These are phyloP conservation scores for Fragum sueziense DNA, from an alignment of 2,888 invertebrate species.

Conservation along the genomic window DNA sequence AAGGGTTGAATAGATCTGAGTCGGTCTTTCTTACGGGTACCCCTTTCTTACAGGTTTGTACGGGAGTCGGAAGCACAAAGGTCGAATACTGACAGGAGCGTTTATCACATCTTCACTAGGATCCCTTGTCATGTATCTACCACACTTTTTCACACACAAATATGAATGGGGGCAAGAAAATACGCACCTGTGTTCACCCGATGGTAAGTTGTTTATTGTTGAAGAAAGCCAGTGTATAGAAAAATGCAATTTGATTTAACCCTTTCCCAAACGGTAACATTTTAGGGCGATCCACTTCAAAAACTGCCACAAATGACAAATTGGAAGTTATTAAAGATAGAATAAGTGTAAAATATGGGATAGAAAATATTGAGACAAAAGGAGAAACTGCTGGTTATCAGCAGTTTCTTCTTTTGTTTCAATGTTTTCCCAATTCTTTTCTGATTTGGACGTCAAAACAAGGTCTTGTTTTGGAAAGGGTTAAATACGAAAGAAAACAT, in stretches of 20 bases:
- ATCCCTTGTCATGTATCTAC: slow-evolving; percentile 89
- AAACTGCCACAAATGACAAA: too few species aligned
- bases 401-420: too few species aligned
- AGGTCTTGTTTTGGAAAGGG: too few species aligned
- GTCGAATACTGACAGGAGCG: slow-evolving; percentile 89
- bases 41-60: slow-evolving; percentile 61
- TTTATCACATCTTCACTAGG: slow-evolving; percentile 87
- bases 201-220: slow-evolving; percentile 23
- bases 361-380: neutral
- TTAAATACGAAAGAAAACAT: neutral
- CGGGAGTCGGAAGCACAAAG: slow-evolving; percentile 82
- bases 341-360: neutral
- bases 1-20: too few species aligned
- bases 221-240: neutral
- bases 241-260: neutral
- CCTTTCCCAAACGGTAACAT: too few species aligned
- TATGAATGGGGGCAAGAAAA: slow-evolving; percentile 83
- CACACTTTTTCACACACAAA: slow-evolving; percentile 89
- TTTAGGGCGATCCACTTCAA: too few species aligned
- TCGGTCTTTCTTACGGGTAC: too few species aligned
- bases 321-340: too few species aligned
- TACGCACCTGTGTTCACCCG: slow-evolving; percentile 44
- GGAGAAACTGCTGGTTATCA: too few species aligned
- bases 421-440: too few species aligned
- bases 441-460: too few species aligned